Percentiles rank a stretch among this genome's conserved stretches.
Conservation (phyloP, 53 echinoderm and acorn worm species). For the Antedon mediterranea region DNA sequence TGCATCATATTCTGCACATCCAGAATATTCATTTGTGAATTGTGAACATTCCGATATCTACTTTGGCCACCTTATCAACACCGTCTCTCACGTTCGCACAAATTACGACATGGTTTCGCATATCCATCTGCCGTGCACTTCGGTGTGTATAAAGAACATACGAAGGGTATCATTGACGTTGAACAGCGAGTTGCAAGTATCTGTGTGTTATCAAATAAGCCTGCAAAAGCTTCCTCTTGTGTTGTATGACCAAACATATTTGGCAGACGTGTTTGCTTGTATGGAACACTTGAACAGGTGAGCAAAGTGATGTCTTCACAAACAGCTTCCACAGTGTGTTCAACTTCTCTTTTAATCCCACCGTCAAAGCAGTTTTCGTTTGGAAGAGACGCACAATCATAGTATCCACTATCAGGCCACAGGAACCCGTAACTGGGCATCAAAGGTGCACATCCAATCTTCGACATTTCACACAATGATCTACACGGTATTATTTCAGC, state of each 20-base stretch:
- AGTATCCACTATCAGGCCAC: conserved; percentile 24
- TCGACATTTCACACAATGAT: conserved; percentile 21
- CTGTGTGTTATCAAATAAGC: conserved; percentile 3
- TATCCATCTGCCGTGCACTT: conserved; percentile 2
- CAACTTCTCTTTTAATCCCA: background rate
- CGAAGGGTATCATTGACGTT: background rate
- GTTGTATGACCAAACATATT: conserved; percentile 5
- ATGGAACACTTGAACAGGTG: background rate
- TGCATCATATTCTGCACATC: background rate
- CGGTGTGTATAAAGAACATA: conserved; percentile 19
- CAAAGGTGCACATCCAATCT: conserved; percentile 9
- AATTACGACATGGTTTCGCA: conserved; percentile 22
- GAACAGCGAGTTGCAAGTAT: conserved; percentile 18
- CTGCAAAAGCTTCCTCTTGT: conserved; percentile 7
- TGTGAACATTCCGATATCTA: conserved; percentile 22
- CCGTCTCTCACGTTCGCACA: conserved; percentile 23
- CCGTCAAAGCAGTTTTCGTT: background rate
- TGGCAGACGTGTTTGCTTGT: conserved; percentile 2
- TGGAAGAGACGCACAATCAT: background rate
- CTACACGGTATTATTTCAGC: conserved; percentile 19
- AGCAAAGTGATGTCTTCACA: conserved; percentile 23
- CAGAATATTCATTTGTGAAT: conserved; percentile 5
- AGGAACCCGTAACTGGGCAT: conserved; percentile 3
- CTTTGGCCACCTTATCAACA: conserved; percentile 22
- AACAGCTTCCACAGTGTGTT: background rate